Evolutionary conservation across 2,888 invertebrate genomes (phyloP).

Genomic region (Morpho deidamia): DNA sequence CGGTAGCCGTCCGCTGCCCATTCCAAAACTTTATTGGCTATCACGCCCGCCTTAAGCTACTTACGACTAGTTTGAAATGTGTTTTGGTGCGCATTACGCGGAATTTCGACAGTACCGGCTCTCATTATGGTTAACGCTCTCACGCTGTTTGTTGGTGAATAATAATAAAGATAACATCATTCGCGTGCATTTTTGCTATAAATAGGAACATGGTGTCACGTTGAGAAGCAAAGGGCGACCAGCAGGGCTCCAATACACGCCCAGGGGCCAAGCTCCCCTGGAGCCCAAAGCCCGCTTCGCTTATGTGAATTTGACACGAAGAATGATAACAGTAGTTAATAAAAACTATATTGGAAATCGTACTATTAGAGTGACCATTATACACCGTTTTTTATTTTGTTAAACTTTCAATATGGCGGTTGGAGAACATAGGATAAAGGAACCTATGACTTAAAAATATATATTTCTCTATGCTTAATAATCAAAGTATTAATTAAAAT

Average conservation of each 20-base stretch:
- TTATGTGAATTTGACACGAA: slow-evolving; percentile 70
- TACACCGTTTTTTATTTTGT: no score
- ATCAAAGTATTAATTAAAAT: no score
- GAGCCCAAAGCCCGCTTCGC: slow-evolving; percentile 32
- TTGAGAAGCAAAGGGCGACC: slow-evolving; percentile 41
- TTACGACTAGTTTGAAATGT: slow-evolving; percentile 55
- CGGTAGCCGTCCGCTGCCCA: slow-evolving; percentile 59
- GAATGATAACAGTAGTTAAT: not conserved
- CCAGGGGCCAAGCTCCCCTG: slow-evolving; percentile 55
- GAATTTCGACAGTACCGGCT: slow-evolving; percentile 48
- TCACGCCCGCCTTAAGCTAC: slow-evolving; percentile 60
- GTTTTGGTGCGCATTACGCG: slow-evolving; percentile 58
- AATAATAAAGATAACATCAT: slow-evolving; percentile 42
- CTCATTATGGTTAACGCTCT: slow-evolving; percentile 50
- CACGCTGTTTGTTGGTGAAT: slow-evolving; percentile 56
- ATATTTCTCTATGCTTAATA: no score
- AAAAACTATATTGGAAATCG: slow-evolving; percentile 32
- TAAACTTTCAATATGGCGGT: no score
- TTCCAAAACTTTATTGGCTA: slow-evolving; percentile 69
- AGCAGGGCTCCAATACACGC: slow-evolving; percentile 50
- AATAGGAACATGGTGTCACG: slow-evolving; percentile 44
- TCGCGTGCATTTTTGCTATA: slow-evolving; percentile 67
- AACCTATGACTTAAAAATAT: no score
- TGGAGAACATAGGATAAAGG: no score
- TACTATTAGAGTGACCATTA: slow-evolving; percentile 16